A percentile compares a stretch with the other conserved stretches of the same genome.
Evolutionary conservation across 2,888 invertebrate genomes (phyloP).

Genomic region (Andrena bucephala): DNA sequence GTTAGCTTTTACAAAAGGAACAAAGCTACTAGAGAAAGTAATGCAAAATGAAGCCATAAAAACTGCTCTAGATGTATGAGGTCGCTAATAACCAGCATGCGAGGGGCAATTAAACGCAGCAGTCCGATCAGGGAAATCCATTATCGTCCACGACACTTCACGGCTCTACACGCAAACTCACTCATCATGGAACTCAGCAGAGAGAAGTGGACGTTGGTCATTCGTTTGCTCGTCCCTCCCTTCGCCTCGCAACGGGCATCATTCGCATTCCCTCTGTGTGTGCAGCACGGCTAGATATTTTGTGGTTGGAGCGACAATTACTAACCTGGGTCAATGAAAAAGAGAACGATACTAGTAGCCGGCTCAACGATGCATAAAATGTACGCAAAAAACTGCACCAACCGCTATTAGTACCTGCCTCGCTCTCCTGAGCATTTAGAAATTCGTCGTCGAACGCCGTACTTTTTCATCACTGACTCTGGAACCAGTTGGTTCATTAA

Average conservation of each 20-base stretch:
- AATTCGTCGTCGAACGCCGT: not conserved
- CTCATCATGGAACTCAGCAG: conserved; percentile 22
- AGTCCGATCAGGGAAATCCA: conserved; percentile 64
- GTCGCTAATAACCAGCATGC: not conserved
- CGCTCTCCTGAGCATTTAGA: not conserved
- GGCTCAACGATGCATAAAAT: conserved; percentile 45
- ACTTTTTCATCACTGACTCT: not conserved
- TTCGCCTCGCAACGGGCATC: not conserved
- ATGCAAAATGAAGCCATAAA: not conserved
- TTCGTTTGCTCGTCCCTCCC: conserved; percentile 17
- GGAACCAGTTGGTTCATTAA: not conserved
- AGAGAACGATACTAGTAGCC: conserved; percentile 31
- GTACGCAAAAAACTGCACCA: conserved; percentile 29
- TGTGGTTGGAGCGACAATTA: conserved; percentile 61
- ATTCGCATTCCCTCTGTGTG: conserved; percentile 2
- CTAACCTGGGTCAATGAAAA: conserved; percentile 67
- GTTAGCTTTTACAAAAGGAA: not conserved
- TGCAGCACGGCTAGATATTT: conserved; percentile 51
- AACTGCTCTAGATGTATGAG: not conserved
- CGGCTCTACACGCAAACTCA: conserved; percentile 41
- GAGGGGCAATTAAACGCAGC: conserved; percentile 40
- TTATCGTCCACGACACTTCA: conserved; percentile 61
- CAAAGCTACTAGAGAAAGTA: not conserved
- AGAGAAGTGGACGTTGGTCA: not conserved
- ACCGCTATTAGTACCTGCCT: not conserved